Evolutionary conservation across 2,888 invertebrate genomes (phyloP), one percentile per base, ranked within the genome.

Genomic region (Hydroisotoma schaefferi): DNA sequence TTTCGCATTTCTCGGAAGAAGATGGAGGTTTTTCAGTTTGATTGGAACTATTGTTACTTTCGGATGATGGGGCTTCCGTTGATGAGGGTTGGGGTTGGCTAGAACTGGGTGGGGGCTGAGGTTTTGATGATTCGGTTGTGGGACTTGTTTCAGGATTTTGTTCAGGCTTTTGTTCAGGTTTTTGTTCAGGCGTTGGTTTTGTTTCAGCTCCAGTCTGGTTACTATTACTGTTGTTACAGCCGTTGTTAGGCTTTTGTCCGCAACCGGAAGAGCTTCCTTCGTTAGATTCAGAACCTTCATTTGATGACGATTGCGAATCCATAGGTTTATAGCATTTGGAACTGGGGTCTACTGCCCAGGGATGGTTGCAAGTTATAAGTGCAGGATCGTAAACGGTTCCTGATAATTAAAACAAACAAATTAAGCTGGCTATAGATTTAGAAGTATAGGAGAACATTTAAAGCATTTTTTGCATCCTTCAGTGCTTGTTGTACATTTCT

Each of bases 301-400:
- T 43, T 5, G 18, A 6, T 5, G 43, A n/a, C n/a, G n/a, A n/a
- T n/a, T n/a, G n/a, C n/a, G n/a, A n/a, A 20, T 46, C 10, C 18
- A 49, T n/a, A 28, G 53, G 53, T 33, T 55, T 48, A 49, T 62
- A 65, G 48, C 70, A 70, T 53, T 55, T 62, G 1, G 57, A 55
- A 40, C 61, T 56, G 15, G 65, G 58, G 26, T 23, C 44, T 4
- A 70, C 54, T 2, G 67, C 70, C 68, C 68, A 68, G 12, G 70
- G 59, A 26, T 70, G 70, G 29, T 70, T 68, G 40, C 70, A 70
- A 27, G 65, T 55, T 2, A 48, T 29, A 23, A 66, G 61, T 6
- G 55, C 63, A 38, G 64, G 63, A 40, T 70, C 68, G n/a, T 59
- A 70, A n/a, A 70, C 68, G 2, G 70, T 70, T 48, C 70, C 70